Evolutionary conservation across 2,113 vertebrate species (phyloP).

Genomic region (Chaetorhynchus papuensis): DNA sequence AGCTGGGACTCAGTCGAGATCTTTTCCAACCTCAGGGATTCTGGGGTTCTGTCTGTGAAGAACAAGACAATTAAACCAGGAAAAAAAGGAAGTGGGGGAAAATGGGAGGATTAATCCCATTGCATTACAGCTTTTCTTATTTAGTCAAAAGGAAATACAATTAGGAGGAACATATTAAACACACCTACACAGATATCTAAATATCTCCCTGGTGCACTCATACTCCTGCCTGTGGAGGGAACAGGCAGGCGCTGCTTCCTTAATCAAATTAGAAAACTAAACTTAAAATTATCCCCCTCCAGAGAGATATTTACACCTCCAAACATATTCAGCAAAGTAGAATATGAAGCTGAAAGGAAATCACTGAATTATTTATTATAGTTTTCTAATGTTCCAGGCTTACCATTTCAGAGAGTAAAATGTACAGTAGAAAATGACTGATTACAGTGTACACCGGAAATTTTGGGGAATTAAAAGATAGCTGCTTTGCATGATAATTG

Average conservation of each 20-base stretch:
- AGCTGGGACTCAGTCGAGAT: fast-evolving
- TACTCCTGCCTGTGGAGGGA: not conserved
- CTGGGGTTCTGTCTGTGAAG: not conserved
- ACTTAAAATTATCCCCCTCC: slow-evolving; percentile 57
- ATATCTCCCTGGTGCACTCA: slow-evolving; percentile 26
- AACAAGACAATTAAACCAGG: slow-evolving; percentile 55
- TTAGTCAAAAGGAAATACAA: slow-evolving; percentile 70
- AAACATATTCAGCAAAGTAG: slow-evolving; percentile 39
- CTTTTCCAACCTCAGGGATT: not conserved
- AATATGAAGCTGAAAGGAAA: slow-evolving; percentile 61
- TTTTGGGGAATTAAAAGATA: slow-evolving; percentile 55
- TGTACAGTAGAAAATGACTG: slow-evolving; percentile 19
- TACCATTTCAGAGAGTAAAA: slow-evolving; percentile 22
- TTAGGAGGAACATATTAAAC: slow-evolving; percentile 70
- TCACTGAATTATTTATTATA: slow-evolving; percentile 54
- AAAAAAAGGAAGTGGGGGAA: slow-evolving; percentile 17
- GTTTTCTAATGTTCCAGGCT: slow-evolving; percentile 15
- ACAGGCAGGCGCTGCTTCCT: slow-evolving; percentile 34
- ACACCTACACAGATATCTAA: slow-evolving; percentile 67
- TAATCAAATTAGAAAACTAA: slow-evolving; percentile 71
- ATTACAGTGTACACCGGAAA: slow-evolving; percentile 54
- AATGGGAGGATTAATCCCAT: slow-evolving; percentile 40
- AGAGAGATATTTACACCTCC: slow-evolving; percentile 65
- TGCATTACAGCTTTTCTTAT: slow-evolving; percentile 58
- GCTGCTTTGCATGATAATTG: slow-evolving; percentile 52